A percentile compares a stretch with the other conserved stretches of the same genome.
These are phyloP conservation scores for Ichneumoninae sp. DNA, from an alignment of 2,888 invertebrate genomes.

Conservation along the genomic window DNA sequence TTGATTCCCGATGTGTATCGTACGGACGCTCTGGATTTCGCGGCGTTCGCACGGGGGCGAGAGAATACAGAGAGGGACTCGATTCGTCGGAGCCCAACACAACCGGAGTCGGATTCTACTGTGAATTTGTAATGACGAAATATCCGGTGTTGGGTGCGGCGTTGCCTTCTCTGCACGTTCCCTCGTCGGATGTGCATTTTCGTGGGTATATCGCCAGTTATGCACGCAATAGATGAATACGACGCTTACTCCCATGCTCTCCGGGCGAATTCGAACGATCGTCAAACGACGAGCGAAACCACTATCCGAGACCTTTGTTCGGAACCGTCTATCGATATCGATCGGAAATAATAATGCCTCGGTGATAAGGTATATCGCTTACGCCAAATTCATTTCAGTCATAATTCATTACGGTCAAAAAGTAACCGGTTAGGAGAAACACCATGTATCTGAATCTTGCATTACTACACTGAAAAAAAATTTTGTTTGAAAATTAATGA, in stretches of 20 bases:
- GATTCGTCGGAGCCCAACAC: constrained; percentile 14
- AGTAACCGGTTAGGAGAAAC: neutral
- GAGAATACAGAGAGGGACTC: neutral
- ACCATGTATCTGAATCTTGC: no score
- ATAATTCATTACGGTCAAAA: neutral
- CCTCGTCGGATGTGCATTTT: constrained; percentile 47
- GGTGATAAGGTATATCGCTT: neutral
- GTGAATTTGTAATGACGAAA: constrained; percentile 62
- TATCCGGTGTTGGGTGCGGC: constrained; percentile 46
- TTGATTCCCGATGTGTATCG: constrained; percentile 25
- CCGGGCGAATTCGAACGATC: constrained; percentile 23
- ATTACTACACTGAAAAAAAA: no score
- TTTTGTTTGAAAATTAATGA: no score
- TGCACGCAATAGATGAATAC: constrained; percentile 36
- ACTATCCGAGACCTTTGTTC: constrained; percentile 27
- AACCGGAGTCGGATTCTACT: constrained; percentile 35
- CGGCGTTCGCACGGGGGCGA: neutral
- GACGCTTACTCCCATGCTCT: constrained; percentile 30
- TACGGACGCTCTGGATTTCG: constrained; percentile 1
- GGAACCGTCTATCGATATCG: constrained; percentile 36
- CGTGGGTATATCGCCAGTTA: constrained; percentile 25
- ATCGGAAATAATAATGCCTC: constrained; percentile 44
- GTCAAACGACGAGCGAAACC: constrained; percentile 9
- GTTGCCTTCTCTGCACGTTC: neutral
- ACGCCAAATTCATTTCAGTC: neutral